Base-by-base conservation (phyloP, 2,888 invertebrate genomes). In the Chromoteleia sp. region DNA sequence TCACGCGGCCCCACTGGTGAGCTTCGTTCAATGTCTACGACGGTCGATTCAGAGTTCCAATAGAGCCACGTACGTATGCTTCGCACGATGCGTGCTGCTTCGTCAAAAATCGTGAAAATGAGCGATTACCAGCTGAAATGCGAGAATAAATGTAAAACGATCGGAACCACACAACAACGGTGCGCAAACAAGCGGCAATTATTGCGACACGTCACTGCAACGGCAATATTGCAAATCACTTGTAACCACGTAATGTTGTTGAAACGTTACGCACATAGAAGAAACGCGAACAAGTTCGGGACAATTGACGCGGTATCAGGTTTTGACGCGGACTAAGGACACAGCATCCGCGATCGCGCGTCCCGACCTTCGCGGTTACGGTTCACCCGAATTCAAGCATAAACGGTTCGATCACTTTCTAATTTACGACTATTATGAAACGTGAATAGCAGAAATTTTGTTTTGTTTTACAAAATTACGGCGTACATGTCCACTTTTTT, bases 41-140 rank as follows among this genome's bases (percentile, higher is more conserved):
- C 43, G 33, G 68, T 68, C 33, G 68, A 68, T 30, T 54, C 68
- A 4, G 68, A 68, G 17, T 30, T 36, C 8, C 29, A 33, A 12
- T 50, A 65, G 36, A 33, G 43, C 56, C 54, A 68, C 68, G 68
- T 68, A 68, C 56, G 68, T 68, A 68, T 36, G 6, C 25, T 2
- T 4, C 3, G 25, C 6, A 25, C 25, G 25, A 25, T 25, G 6
- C 25, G 3, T 6, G 25, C 2, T 4, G 25, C 6, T 6, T 2
- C 25, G 25, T 4, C 25, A 6, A 4, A 4, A 2, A 25, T 25
- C 25, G 25, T 25, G 2, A 6, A 25, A 6, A 25, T 25, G 25
- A 2, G 25, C 25, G 3, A 25, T 25, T 2, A 25, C 25, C 3
- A 25, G 25, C 3, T 2, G 25, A 25, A 25, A 25, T 25, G 25